A percentile compares a stretch with the other conserved stretches of the same genome.
Evolutionary conservation across 2,113 vertebrate genomes (phyloP).

Genomic region (Tachysurus vachellii): DNA sequence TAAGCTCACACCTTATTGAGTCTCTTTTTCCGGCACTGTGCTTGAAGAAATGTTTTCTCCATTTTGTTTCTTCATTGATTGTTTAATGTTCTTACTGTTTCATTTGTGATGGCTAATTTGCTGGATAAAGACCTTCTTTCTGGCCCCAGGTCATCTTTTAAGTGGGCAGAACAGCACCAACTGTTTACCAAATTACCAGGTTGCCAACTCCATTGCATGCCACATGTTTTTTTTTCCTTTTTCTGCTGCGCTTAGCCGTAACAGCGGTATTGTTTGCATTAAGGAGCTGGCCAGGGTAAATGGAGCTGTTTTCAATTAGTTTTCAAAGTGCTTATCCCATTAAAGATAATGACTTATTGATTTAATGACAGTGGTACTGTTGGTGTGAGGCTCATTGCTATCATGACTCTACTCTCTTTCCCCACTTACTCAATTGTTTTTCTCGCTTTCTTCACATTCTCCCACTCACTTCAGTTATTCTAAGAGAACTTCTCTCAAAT

Average conservation of each 20-base stretch:
- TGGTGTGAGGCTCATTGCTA: constrained; percentile 87
- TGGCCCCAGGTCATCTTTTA: constrained; percentile 37
- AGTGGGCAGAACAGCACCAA: constrained; percentile 46
- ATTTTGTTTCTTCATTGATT: constrained; percentile 5
- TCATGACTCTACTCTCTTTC: constrained; percentile 73
- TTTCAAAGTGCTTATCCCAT: constrained; percentile 99
- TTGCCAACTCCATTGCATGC: constrained; percentile 43
- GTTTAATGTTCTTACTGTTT: constrained; percentile 17
- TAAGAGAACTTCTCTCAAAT: background rate
- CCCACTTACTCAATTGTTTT: constrained; percentile 15
- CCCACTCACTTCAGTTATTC: constrained; percentile 13
- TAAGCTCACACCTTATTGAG: background rate
- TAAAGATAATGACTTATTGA: constrained; percentile 99
- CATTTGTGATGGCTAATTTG: constrained; percentile 40
- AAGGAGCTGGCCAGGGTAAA: constrained; percentile 85
- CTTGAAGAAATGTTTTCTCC: constrained; percentile 4
- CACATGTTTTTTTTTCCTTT: constrained; percentile 51
- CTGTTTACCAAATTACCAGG: constrained; percentile 61
- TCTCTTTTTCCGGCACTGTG: background rate
- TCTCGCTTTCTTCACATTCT: constrained; percentile 1
- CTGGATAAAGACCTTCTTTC: constrained; percentile 21
- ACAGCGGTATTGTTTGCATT: constrained; percentile 80
- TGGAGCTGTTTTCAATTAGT: constrained; percentile 99
- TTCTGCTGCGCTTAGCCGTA: constrained; percentile 59
- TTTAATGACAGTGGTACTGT: constrained; percentile 95